phyloP scores from a whole-genome alignment of 2,113 vertebrate genomes.

The Corythornis madagascariensis region DNA sequence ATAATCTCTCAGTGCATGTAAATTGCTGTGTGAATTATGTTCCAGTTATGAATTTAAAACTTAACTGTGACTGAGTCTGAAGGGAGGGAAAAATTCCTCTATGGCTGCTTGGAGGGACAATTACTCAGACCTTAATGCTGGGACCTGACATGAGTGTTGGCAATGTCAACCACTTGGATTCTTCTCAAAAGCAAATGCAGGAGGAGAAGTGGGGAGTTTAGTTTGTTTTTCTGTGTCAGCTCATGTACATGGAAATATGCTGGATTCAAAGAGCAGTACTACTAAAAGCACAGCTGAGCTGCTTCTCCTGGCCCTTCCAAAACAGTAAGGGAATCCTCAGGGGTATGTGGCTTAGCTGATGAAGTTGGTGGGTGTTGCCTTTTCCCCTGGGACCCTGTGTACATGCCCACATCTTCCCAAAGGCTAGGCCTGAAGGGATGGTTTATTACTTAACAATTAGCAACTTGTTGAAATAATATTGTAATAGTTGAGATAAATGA shows the following conservation, averaged over 20 bases:
- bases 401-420: neutral
- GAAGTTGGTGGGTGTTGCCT: neutral
- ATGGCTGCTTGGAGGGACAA: neutral
- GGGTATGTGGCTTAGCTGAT: neutral
- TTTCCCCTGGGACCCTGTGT: neutral
- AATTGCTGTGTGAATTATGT: conserved; percentile 60
- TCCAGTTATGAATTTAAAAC: conserved; percentile 63
- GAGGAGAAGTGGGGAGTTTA: neutral
- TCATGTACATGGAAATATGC: neutral
- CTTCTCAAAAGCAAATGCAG: neutral
- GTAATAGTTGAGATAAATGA: neutral
- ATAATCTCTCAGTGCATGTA: conserved; percentile 59
- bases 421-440: neutral
- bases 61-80: conserved; percentile 21
- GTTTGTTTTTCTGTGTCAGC: neutral
- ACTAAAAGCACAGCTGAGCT: neutral
- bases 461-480: neutral
- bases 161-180: neutral
- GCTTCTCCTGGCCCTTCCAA: neutral
- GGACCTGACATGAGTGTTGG: neutral
- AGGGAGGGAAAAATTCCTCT: neutral
- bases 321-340: neutral
- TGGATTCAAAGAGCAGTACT: neutral
- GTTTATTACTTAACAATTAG: neutral
- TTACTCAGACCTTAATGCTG: neutral